Base-by-base conservation (phyloP, 2,113 vertebrate species). In the Eudyptes chrysolophus region DNA sequence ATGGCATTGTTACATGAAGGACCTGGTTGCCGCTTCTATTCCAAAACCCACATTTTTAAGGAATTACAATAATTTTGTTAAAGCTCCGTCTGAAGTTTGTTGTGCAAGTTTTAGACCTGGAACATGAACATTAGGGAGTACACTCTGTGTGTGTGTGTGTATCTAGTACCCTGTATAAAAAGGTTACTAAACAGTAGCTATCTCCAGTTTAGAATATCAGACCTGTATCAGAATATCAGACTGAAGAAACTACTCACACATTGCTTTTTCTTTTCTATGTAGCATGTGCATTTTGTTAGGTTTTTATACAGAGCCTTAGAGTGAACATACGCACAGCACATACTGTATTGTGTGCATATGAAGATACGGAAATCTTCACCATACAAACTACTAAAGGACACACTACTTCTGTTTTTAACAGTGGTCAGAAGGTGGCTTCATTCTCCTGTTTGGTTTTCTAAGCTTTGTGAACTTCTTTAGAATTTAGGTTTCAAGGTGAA, bases 241-340 rank as follows among this genome's bases (percentile, higher is more conserved):
- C 26, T 48, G 48, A 81, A 10, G 25, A 46, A 71, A 42, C 16
- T 9, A 29, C n/a, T 77, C 5, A 4, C 20, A 11, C 5, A 2
- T 20, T 25, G 29, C 19, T 42, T 55, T 84, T 51, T 25, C 14
- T 55, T 70, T 51, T 38, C 8, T 20, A 2, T 21, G 46, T 71
- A 52, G 42, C 7, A 14, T 5, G 16, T 44, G 25, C 44, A 4
- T 46, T 46, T 7, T 6, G 14, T 68, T 15, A 19, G 34, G 18
- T 48, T 32, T 76, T 60, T 54, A 24, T 40, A 22, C 20, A 14
- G 26, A 42, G 34, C 57, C 48, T 68, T 36, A 57, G 32, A 40
- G 30, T n/a, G 22, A 69, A 30, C 22, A 9, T 18, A 22, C 0
- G 7, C 34, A 18, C 11, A 3, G 7, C 34, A 18, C 11, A 3